phyloP scores from a whole-genome alignment of 2,888 invertebrate species.

The Aspidiotus destructor region DNA sequence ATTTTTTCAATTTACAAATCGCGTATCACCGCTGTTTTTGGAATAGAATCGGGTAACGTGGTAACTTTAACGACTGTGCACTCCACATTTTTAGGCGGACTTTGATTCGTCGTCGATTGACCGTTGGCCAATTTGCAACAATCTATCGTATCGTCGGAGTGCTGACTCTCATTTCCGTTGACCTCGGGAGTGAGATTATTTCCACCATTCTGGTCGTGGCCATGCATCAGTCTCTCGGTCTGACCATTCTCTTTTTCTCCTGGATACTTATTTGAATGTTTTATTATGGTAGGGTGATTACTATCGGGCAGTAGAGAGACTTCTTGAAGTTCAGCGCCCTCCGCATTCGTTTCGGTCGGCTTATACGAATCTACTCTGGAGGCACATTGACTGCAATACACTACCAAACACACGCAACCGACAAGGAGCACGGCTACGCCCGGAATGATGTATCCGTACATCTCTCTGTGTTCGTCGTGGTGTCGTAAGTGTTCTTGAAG shows the following conservation, averaged over 20 bases:
- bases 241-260: not conserved
- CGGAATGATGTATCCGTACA: not conserved
- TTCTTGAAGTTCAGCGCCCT: not conserved
- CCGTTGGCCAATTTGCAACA: slow-evolving; percentile 22
- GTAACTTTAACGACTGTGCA: slow-evolving; percentile 27
- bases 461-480: not conserved
- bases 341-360: not conserved
- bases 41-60: slow-evolving; percentile 29
- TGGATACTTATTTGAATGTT: slow-evolving; percentile 2
- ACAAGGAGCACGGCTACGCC: not conserved
- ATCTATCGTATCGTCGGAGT: slow-evolving; percentile 10
- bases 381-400: not conserved
- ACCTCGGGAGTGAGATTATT: not conserved
- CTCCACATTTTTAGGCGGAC: slow-evolving; percentile 15
- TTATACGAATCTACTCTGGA: not conserved
- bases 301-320: not conserved
- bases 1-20: too few relatives aligned
- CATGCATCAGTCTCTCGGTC: not conserved
- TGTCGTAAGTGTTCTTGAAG: too few relatives aligned
- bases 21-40: slow-evolving; percentile 24
- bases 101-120: slow-evolving; percentile 11
- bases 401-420: not conserved
- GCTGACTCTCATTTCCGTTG: slow-evolving; percentile 3
- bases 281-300: not conserved
- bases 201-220: not conserved